Percentiles rank a stretch among this genome's conserved stretches.
Evolutionary conservation across 2,888 invertebrate genomes (phyloP).

Genomic region (Erynnis tages): DNA sequence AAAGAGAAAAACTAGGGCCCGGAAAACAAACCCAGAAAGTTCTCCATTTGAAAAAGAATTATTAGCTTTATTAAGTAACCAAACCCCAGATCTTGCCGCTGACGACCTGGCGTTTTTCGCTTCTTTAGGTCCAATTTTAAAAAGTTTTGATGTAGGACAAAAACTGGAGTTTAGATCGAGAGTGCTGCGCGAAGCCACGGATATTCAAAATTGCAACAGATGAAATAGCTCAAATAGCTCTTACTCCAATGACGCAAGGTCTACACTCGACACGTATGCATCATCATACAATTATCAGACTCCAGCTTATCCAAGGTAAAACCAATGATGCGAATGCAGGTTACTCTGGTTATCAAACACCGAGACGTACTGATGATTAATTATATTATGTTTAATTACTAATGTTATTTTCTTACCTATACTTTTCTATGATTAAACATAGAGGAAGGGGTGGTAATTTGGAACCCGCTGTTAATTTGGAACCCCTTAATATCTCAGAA

Average conservation of each 20-base stretch:
- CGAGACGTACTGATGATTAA: too few species aligned
- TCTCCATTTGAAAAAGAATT: conserved; percentile 31
- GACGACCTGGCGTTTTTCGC: conserved; percentile 37
- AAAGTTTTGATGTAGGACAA: conserved; percentile 35
- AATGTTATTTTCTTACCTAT: too few species aligned
- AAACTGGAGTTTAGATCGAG: conserved; percentile 38
- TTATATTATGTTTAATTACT: too few species aligned
- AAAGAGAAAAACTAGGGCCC: conserved; percentile 29
- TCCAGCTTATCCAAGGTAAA: too few species aligned
- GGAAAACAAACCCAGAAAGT: conserved; percentile 16
- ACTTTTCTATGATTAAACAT: too few species aligned
- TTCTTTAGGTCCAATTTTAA: conserved; percentile 35
- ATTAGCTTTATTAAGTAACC: conserved; percentile 34
- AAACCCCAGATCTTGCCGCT: conserved; percentile 36
- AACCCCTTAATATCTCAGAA: too few species aligned
- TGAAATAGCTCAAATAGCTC: conserved; percentile 31
- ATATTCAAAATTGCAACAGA: conserved; percentile 31
- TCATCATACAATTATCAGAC: too few species aligned
- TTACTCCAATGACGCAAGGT: conserved; percentile 26
- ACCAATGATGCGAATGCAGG: neutral
- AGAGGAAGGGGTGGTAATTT: too few species aligned
- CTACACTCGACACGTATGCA: conserved; percentile 27
- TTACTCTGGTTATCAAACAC: neutral
- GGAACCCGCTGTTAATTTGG: too few species aligned
- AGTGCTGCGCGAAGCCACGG: conserved; percentile 35